phyloP scores from a whole-genome alignment of 1,140 invertebrate species.

The Drosophila kepulauana region DNA sequence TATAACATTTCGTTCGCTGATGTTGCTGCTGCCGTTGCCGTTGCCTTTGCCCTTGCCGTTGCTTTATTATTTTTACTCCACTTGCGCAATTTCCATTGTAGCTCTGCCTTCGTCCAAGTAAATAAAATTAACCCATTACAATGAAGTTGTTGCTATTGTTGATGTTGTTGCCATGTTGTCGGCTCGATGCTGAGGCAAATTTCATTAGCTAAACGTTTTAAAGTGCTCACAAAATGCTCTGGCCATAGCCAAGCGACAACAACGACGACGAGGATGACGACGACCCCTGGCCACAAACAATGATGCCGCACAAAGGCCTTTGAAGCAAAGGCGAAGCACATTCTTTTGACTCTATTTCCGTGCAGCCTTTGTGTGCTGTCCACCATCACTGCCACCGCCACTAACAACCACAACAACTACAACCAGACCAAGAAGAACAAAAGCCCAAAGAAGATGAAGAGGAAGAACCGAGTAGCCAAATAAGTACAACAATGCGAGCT shows the following conservation, averaged over 20 bases:
- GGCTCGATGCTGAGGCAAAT: constrained; percentile 62
- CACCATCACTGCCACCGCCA: background rate
- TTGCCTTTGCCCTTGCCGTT: constrained; percentile 26
- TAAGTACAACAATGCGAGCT: constrained; percentile 63
- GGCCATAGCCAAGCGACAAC: constrained; percentile 16
- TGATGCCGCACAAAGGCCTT: constrained; percentile 65
- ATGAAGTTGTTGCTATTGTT: constrained; percentile 68
- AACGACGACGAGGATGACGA: background rate
- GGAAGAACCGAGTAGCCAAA: constrained; percentile 19
- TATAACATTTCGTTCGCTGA: constrained; percentile 66
- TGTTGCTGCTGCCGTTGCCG: constrained; percentile 18
- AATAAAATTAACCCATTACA: constrained; percentile 81
- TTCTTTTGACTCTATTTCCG: constrained; percentile 78
- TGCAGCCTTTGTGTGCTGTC: constrained; percentile 52
- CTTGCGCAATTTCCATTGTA: constrained; percentile 62
- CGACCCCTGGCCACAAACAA: constrained; percentile 51
- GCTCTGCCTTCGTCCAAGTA: constrained; percentile 53
- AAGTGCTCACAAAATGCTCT: constrained; percentile 77
- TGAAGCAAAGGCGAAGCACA: constrained; percentile 78
- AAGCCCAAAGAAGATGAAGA: background rate
- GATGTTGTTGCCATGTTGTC: constrained; percentile 36
- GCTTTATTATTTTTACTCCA: constrained; percentile 74
- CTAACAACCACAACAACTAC: constrained; percentile 21
- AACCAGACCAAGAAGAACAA: constrained; percentile 25
- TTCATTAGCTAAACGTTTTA: constrained; percentile 80